Evolutionary conservation across 1,140 invertebrate genomes (phyloP), one percentile per base, ranked within the genome.

Genomic region (Argopecten irradians): DNA sequence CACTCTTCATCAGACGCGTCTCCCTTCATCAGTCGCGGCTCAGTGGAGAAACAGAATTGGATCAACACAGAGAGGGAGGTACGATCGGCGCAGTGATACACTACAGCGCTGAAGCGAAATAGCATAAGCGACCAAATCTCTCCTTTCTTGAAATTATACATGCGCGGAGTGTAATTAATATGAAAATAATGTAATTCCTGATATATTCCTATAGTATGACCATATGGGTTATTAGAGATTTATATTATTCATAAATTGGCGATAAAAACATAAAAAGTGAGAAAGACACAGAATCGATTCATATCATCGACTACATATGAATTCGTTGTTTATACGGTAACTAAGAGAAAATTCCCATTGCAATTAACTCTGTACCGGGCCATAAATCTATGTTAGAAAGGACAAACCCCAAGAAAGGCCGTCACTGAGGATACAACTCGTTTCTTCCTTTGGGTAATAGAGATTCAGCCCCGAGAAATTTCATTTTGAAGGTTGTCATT

Each of bases 151-250:
- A 87, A 86, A 83, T 87, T 83, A 34, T 87, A 46, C 86, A 82
- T 87, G 41, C 86, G 86, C 86, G 82, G 84, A 84, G 34, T 84
- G 86, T 87, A 87, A 87, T 87, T 87, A 87, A 87, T 87, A 87
- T 87, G 82, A 34, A 46, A 87, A 34, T 46, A 87, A 84, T 71
- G 55, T 71, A 71, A 71, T 71, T 71, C 55, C 55, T 71, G 22
- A n/a, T 71, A 28, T 71, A 71, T 71, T 71, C 55, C n/a, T 71
- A 71, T 11, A 16, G 55, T 71, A 71, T 71, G 22, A 28, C 55
- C 22, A n/a, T n/a, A 71, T 71, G 22, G 22, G 1, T 71, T 71
- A 28, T 71, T 71, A 71, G n/a, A 7, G 55, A n/a, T 22, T 71
- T n/a, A 16, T 71, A 71, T 28, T 71, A 71, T 71, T 71, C 55